Evolutionary conservation across 1,140 invertebrate species (phyloP).

Genomic region (Campoletis sonorensis): DNA sequence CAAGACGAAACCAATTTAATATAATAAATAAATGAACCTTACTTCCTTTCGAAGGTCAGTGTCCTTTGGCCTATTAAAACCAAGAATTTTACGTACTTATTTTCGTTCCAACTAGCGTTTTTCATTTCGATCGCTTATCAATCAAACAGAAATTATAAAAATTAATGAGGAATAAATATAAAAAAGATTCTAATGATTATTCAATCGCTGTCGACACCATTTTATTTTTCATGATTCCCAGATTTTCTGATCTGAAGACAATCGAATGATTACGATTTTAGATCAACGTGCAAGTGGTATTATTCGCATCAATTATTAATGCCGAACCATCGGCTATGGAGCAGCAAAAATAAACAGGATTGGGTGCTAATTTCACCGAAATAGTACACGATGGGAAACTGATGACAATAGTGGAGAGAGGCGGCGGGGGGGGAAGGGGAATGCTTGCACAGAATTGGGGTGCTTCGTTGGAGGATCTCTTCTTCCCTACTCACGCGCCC

Average conservation of each 20-base stretch:
- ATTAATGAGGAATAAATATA: too few relatives aligned
- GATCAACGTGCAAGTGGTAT: too few relatives aligned
- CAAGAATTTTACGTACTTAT: not conserved
- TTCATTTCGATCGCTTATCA: not conserved
- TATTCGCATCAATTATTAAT: not conserved
- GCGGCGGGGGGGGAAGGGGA: not conserved
- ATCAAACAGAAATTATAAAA: not conserved
- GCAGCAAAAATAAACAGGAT: not conserved
- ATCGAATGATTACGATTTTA: too few relatives aligned
- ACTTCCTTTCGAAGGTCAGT: conserved; percentile 8
- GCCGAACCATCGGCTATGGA: not conserved
- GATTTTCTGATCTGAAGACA: too few relatives aligned
- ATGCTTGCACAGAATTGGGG: conserved; percentile 15
- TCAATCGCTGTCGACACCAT: not conserved
- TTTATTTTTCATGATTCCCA: not conserved
- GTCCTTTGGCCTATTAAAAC: not conserved
- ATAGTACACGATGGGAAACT: not conserved
- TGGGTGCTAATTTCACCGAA: conserved; percentile 13
- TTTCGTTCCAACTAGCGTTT: not conserved
- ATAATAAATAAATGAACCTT: not conserved
- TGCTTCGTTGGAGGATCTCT: not conserved
- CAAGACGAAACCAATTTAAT: not conserved
- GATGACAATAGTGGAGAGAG: not conserved
- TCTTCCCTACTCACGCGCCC: conserved; percentile 5
- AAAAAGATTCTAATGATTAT: too few relatives aligned